These are phyloP conservation scores for Campopleginae sp. DNA, from an alignment of 2,888 invertebrate genomes.

Conservation along the genomic window DNA sequence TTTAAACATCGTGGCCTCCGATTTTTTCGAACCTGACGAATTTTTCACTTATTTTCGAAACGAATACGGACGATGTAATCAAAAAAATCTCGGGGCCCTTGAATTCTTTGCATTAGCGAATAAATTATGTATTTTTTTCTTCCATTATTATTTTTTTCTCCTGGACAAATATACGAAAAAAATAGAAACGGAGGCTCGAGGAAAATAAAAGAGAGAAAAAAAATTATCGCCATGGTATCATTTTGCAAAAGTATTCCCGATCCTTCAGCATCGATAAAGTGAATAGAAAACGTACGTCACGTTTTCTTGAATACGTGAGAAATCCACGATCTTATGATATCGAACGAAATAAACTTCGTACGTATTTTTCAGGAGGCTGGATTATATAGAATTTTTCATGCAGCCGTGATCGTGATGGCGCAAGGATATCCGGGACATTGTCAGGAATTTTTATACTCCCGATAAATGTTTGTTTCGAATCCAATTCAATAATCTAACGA, in stretches of 20 bases:
- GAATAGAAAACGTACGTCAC: conserved; percentile 77
- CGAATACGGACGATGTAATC: background rate
- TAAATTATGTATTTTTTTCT: background rate
- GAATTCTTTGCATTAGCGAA: background rate
- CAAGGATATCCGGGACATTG: conserved; percentile 51
- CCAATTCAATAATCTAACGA: conserved; percentile 8
- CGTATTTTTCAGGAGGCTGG: conserved; percentile 35
- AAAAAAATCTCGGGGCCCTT: no score
- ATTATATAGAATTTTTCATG: conserved; percentile 47
- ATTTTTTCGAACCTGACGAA: background rate
- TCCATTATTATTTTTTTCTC: background rate
- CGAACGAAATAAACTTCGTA: conserved; percentile 53
- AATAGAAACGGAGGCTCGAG: conserved; percentile 34
- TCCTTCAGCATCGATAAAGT: conserved; percentile 74
- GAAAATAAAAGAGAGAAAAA: conserved; percentile 46
- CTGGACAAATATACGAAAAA: conserved; percentile 21
- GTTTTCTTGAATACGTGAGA: conserved; percentile 74
- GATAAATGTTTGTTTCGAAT: conserved; percentile 46
- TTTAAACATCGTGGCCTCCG: conserved; percentile 8
- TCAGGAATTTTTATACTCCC: conserved; percentile 18
- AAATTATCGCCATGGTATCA: conserved; percentile 54
- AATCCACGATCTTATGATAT: conserved; percentile 48
- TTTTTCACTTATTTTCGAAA: background rate
- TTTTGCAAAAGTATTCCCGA: conserved; percentile 63
- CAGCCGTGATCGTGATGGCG: conserved; percentile 46